phyloP scores from a whole-genome alignment of 2,888 invertebrate genomes.

The Heliconius ethilla region DNA sequence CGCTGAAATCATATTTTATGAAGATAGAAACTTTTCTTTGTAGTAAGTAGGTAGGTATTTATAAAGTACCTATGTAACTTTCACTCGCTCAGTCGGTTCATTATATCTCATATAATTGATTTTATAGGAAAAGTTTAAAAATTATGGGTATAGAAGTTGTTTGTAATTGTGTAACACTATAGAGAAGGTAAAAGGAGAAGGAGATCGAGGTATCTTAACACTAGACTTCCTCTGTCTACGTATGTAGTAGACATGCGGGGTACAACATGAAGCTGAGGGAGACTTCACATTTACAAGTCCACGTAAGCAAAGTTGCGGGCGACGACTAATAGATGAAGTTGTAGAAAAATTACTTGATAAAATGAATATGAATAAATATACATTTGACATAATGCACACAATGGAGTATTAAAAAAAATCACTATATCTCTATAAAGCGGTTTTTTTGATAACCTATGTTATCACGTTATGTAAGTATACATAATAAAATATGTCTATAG shows the following conservation, averaged over 20 bases:
- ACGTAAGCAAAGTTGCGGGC: too few species aligned
- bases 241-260: too few species aligned
- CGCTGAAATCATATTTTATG: constrained; percentile 26
- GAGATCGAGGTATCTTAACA: too few species aligned
- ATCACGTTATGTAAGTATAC: not conserved
- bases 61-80: not conserved
- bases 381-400: not conserved
- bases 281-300: too few species aligned
- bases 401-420: not conserved
- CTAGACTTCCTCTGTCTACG: too few species aligned
- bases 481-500: not conserved
- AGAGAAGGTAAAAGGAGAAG: too few species aligned
- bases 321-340: too few species aligned
- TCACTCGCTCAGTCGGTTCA: not conserved
- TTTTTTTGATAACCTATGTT: not conserved
- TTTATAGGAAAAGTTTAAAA: not conserved
- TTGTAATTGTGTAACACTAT: too few species aligned
- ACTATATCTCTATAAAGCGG: not conserved
- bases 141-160: not conserved
- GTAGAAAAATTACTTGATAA: too few species aligned
- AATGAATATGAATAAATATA: too few species aligned
- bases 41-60: not conserved
- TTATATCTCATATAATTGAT: not conserved
- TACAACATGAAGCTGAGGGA: not conserved
- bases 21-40: constrained; percentile 14